Base-by-base conservation (phyloP, 2,888 invertebrate genomes). In the Drosophila paucipuncta region DNA sequence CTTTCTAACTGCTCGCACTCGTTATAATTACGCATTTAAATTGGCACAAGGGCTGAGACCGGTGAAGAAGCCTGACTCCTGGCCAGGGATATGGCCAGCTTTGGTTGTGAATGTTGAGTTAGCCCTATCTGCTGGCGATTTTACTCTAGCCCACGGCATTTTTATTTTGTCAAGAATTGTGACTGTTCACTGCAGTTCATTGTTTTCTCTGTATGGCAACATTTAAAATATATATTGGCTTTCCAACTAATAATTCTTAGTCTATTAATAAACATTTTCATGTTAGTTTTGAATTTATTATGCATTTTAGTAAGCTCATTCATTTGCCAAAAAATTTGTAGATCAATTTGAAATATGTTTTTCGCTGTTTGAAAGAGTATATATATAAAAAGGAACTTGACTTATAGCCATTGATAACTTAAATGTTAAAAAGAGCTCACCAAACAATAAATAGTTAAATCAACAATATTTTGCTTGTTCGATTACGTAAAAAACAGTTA, bases 11-110 rank as follows among this genome's bases (percentile, higher is more conserved):
- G 88, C 75, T 85, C 88, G 85, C 83, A 89, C 88, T 87, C 80
- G 85, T 87, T 87, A 87, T 89, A 89, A 89, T 89, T 87, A 89
- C 87, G 87, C 83, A 85, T 87, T 87, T 89, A 89, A 89, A 87
- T 87, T 87, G 89, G 82, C 82, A 85, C 87, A 85, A 87, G 89
- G 85, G 85, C 76, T 80, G 72, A 64, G 76, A 68, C 59, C 58
- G 47, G 9, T 4, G 49, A 35, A 35, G 37, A 11, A 53, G 64
- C 50, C 54, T 47, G 33, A 54, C 39, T 53, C 59, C 58, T 37
- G 71, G 39, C 57, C 64, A 54, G 59, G 50, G 65, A 70, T 64
- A 72, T 57, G 30, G 25, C 49, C 13, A 49, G 41, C 53, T 58
- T 47, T 43, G 60, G 13, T 39, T 54, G 49, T 18, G 35, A 64